Conservation (phyloP, 1,140 invertebrate species). For the Pantala flavescens region DNA sequence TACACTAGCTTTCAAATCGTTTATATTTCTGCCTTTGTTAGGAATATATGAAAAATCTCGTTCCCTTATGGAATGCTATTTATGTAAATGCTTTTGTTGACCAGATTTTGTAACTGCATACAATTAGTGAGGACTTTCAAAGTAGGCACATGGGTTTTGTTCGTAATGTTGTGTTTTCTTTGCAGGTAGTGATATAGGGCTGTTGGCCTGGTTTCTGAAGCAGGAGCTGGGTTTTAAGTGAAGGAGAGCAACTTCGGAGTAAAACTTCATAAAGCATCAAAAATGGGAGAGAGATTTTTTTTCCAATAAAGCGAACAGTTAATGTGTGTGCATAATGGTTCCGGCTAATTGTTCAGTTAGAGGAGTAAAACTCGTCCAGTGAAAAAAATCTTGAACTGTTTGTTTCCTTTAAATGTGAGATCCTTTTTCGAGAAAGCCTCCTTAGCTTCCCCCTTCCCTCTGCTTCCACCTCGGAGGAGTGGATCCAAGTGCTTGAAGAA, state of each 20-base stretch:
- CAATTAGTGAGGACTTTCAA: no score
- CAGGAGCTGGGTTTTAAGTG: neutral
- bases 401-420: neutral
- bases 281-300: conserved; percentile 10
- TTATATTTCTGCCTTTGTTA: no score
- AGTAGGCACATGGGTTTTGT: no score
- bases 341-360: conserved; percentile 8
- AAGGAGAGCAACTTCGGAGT: conserved; percentile 4
- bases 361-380: conserved; percentile 8
- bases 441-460: neutral
- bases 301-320: conserved; percentile 5
- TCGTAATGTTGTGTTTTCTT: no score
- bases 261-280: neutral
- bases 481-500: neutral
- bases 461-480: neutral
- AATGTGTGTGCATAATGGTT: neutral
- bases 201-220: neutral
- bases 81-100: no score
- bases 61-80: no score
- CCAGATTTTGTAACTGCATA: no score
- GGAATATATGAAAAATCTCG: no score
- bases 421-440: neutral
- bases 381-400: neutral
- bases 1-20: no score
- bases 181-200: neutral